Evolutionary conservation across 2,888 invertebrate genomes (phyloP).

Genomic region (Pandemis cinnamomeana): DNA sequence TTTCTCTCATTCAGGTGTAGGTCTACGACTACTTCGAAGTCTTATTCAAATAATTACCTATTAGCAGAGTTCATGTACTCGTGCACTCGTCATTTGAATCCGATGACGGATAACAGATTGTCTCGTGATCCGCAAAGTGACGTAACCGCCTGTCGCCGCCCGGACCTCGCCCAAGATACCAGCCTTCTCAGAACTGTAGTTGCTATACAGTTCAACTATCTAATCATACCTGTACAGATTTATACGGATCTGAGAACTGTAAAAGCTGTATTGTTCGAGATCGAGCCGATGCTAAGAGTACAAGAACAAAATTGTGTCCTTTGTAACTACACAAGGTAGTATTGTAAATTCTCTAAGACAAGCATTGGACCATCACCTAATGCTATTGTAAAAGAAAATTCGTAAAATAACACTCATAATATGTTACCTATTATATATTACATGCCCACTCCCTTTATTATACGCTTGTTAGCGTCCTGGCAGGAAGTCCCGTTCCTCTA

Average conservation of each 20-base stretch:
- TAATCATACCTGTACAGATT: conserved; percentile 13
- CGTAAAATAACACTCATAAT: no score
- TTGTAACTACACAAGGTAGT: no score
- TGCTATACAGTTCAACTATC: conserved; percentile 5
- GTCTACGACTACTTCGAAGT: not conserved
- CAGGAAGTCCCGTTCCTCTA: no score
- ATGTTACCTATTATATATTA: no score
- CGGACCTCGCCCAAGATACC: conserved; percentile 33
- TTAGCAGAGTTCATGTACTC: not conserved
- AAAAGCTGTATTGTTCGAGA: not conserved
- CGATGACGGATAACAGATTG: conserved; percentile 6
- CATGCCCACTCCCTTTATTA: no score
- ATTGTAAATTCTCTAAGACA: no score
- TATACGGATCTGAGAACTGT: not conserved
- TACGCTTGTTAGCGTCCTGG: no score
- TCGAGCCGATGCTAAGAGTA: not conserved
- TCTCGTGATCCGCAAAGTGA: conserved; percentile 23
- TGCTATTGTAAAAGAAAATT: no score
- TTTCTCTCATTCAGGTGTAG: not conserved
- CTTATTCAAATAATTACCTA: not conserved
- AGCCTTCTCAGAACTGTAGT: conserved; percentile 14
- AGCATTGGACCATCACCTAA: no score
- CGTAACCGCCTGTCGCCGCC: conserved; percentile 27
- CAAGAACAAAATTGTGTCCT: no score
- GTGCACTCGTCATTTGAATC: conserved; percentile 7